Evolutionary conservation across 2,888 invertebrate genomes (phyloP).

Genomic region (Neoitamus cyanurus): DNA sequence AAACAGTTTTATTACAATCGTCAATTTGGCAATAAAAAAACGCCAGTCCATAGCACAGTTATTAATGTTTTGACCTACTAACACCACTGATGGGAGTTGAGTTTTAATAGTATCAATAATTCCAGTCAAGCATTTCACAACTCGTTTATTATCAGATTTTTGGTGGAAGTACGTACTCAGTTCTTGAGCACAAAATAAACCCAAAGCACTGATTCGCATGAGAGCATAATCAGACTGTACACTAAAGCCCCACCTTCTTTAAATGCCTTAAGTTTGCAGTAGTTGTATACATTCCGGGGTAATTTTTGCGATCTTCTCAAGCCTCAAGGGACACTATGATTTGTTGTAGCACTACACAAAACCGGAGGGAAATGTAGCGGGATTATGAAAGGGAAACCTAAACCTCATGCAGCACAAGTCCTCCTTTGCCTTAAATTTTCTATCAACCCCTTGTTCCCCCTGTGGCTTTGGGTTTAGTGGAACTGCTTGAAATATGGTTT

Average conservation of each 20-base stretch:
- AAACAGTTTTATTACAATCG: too few relatives aligned
- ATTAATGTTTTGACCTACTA: too few relatives aligned
- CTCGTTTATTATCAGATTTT: too few relatives aligned
- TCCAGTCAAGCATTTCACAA: too few relatives aligned
- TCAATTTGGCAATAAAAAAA: too few relatives aligned
- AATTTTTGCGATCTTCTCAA: not conserved
- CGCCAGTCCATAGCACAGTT: too few relatives aligned
- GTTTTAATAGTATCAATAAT: too few relatives aligned
- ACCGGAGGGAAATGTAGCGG: not conserved
- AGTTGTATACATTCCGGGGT: not conserved
- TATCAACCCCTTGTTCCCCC: not conserved
- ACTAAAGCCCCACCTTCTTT: not conserved
- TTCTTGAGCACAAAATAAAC: too few relatives aligned
- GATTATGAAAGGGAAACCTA: not conserved
- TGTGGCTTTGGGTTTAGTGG: not conserved
- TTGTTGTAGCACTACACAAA: not conserved
- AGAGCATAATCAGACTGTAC: too few relatives aligned
- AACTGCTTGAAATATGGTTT: not conserved
- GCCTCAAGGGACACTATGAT: not conserved
- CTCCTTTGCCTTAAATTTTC: not conserved
- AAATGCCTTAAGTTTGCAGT: not conserved
- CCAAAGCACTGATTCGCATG: too few relatives aligned
- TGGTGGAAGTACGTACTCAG: too few relatives aligned
- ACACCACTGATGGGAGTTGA: too few relatives aligned
- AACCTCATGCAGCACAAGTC: not conserved